A percentile compares a stretch with the other conserved stretches of the same genome.
Evolutionary conservation across 2,113 vertebrate species (phyloP).

Genomic region (Pollachius pollachius): DNA sequence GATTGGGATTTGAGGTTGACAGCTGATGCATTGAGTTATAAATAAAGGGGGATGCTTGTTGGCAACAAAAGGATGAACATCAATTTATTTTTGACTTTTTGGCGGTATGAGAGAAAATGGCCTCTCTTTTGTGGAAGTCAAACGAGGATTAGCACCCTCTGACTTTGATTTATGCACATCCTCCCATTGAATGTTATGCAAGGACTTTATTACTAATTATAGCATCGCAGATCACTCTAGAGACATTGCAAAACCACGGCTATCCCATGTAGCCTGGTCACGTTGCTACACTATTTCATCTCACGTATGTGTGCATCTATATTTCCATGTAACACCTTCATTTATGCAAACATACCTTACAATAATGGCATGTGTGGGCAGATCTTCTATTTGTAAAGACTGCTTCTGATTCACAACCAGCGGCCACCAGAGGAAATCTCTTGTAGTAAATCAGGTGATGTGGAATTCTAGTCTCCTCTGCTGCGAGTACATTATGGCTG

Average conservation of each 20-base stretch:
- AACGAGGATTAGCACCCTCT: conserved; percentile 55
- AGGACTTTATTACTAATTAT: conserved; percentile 59
- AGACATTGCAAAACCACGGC: conserved; percentile 32
- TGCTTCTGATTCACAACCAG: conserved; percentile 33
- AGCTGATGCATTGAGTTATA: too few species aligned
- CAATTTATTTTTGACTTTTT: not conserved
- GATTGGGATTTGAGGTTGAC: too few species aligned
- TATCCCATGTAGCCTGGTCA: conserved; percentile 5
- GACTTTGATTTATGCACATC: conserved; percentile 61
- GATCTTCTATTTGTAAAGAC: conserved; percentile 27
- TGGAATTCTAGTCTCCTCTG: conserved; percentile 61
- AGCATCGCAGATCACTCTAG: conserved; percentile 34
- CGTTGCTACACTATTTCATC: not conserved
- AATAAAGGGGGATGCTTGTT: too few species aligned
- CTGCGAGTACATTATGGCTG: conserved; percentile 60
- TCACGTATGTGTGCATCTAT: not conserved
- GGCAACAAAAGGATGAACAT: too few species aligned
- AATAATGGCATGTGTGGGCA: conserved; percentile 43
- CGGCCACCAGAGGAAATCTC: conserved; percentile 59
- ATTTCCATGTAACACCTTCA: conserved; percentile 32
- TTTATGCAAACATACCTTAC: conserved; percentile 24
- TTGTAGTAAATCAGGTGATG: conserved; percentile 62
- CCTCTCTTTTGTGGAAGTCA: conserved; percentile 44
- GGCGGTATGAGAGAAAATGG: conserved; percentile 43
- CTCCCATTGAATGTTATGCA: conserved; percentile 52